Percentiles rank a stretch among this genome's conserved stretches.
phyloP scores from a whole-genome alignment of 2,113 vertebrate genomes.

The Microtus richardsoni region DNA sequence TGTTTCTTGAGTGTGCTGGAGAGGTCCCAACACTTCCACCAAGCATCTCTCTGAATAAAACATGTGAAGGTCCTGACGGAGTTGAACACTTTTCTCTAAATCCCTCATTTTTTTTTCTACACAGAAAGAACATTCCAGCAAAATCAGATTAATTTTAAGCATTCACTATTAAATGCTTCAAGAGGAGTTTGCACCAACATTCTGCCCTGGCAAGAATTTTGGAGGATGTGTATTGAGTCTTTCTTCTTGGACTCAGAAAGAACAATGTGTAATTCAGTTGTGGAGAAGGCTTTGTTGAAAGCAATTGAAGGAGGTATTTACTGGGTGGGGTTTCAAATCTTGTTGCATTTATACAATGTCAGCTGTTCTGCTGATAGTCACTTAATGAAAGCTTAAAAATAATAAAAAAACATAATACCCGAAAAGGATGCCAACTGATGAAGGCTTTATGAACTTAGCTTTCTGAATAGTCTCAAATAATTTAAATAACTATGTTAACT shows the following conservation, averaged over 20 bases:
- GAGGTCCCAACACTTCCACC: not conserved
- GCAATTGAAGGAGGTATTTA: constrained; percentile 70
- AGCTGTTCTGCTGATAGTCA: constrained; percentile 46
- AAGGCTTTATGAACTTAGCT: not conserved
- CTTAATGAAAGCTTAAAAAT: constrained; percentile 74
- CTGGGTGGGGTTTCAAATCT: constrained; percentile 53
- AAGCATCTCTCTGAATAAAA: constrained; percentile 1
- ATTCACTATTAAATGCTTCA: constrained; percentile 42
- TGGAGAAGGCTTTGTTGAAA: constrained; percentile 68
- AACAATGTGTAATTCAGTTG: constrained; percentile 74
- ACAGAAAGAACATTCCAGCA: not conserved
- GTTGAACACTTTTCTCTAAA: not conserved
- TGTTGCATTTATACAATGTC: constrained; percentile 33
- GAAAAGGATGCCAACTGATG: constrained; percentile 62
- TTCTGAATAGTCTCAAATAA: constrained; percentile 56
- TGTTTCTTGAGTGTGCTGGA: not conserved
- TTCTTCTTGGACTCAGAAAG: constrained; percentile 68
- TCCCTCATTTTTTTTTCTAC: not conserved
- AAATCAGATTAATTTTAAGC: constrained; percentile 64
- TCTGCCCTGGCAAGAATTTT: constrained; percentile 69
- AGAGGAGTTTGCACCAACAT: constrained; percentile 58
- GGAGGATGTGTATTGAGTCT: constrained; percentile 61
- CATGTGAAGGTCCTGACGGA: not conserved
- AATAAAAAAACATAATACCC: constrained; percentile 59
- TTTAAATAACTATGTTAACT: constrained; percentile 70